These are phyloP conservation scores for Pseudomugil gertrudae DNA, from an alignment of 2,797 vertebrate genomes.

Conservation along the genomic window DNA sequence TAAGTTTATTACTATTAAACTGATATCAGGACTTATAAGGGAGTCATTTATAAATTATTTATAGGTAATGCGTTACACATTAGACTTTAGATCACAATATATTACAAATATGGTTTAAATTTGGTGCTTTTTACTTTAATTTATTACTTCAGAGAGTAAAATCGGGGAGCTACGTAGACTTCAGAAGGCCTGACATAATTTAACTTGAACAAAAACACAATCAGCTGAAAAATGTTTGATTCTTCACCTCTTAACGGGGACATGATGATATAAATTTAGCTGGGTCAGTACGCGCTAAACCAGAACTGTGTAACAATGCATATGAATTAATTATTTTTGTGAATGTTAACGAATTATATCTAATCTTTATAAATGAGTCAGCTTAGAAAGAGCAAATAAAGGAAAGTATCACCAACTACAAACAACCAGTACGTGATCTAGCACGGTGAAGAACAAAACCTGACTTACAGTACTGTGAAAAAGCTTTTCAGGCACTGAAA, in stretches of 20 bases:
- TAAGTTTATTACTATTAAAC: too few species aligned
- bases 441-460: constrained; percentile 8
- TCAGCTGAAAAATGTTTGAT: too few species aligned
- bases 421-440: too few species aligned
- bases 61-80: too few species aligned
- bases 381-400: background rate
- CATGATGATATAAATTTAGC: background rate
- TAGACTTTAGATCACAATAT: too few species aligned
- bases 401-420: too few species aligned
- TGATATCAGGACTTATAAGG: too few species aligned
- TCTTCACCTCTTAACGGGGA: background rate
- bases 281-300: background rate
- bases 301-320: background rate
- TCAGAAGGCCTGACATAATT: background rate
- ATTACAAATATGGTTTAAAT: background rate
- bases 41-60: too few species aligned
- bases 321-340: background rate
- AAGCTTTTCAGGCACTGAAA: constrained; percentile 1
- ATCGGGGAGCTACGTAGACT: too few species aligned
- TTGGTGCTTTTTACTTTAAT: background rate
- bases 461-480: constrained; percentile 35
- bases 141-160: background rate
- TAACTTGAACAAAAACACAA: too few species aligned
- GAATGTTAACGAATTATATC: background rate
- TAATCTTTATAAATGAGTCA: background rate